Conservation (phyloP, 2,888 invertebrate genomes). For the Carabus problematicus region DNA sequence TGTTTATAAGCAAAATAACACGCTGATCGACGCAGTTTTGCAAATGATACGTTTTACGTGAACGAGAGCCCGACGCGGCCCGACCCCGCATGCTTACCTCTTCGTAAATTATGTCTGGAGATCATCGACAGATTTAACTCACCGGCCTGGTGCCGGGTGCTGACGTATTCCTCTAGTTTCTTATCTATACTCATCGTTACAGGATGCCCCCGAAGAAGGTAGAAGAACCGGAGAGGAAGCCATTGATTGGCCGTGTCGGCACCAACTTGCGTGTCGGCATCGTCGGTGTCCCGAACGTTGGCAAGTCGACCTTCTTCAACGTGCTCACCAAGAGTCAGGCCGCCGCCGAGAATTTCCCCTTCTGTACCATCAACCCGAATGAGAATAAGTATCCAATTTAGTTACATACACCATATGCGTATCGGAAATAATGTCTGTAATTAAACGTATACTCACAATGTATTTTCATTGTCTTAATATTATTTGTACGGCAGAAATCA, state of each 20-base stretch:
- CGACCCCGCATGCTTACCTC: neutral
- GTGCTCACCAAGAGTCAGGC: slow-evolving; percentile 97
- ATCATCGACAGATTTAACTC: too few relatives aligned
- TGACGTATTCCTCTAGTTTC: neutral
- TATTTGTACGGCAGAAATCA: too few relatives aligned
- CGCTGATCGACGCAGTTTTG: slow-evolving; percentile 36
- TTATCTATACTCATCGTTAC: slow-evolving; percentile 23
- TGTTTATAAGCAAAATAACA: slow-evolving; percentile 40
- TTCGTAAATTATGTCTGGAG: slow-evolving; percentile 13
- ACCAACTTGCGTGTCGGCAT: slow-evolving; percentile 97
- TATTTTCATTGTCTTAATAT: too few relatives aligned
- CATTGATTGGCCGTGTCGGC: slow-evolving; percentile 92
- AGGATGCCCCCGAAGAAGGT: slow-evolving; percentile 88
- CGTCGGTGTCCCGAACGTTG: slow-evolving; percentile 96
- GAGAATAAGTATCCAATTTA: slow-evolving; percentile 88
- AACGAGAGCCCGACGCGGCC: neutral
- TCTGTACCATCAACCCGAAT: slow-evolving; percentile 99
- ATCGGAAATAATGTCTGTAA: too few relatives aligned
- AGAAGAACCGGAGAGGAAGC: slow-evolving; percentile 86
- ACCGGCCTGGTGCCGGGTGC: too few relatives aligned
- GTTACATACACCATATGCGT: neutral
- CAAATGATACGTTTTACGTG: slow-evolving; percentile 40
- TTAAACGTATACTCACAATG: too few relatives aligned
- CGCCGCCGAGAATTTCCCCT: slow-evolving; percentile 98
- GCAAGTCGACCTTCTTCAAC: slow-evolving; percentile 99